Base-by-base conservation (phyloP, 1,140 invertebrate species). In the Trichogramma pretiosum region DNA sequence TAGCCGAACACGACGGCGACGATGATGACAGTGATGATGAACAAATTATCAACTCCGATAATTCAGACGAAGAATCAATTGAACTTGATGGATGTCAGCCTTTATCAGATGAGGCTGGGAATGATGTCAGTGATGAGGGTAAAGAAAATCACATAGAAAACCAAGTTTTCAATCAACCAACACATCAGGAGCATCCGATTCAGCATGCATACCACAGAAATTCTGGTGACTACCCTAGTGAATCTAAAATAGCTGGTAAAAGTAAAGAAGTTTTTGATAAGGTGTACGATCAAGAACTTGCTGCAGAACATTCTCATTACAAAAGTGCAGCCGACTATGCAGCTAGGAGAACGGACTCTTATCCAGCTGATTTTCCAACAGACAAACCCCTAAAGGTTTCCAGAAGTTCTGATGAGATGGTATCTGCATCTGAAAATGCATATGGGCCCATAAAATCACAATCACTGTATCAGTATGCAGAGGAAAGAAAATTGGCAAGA, bases 21-120 rank as follows among this genome's bases (percentile, higher is more conserved):
- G 53, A 56, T 32, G 56, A 60, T 4, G n/a, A n/a, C n/a, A 56
- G 47, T 21, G 59, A 63, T 17, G 55, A 64, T 18, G n/a, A n/a
- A n/a, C 55, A 50, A 19, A 7, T 44, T n/a, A 26, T 14, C 13
- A 49, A 54, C 33, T 56, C 49, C 30, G 55, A 55, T 9, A 30
- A 53, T 30, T 46, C 51, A 4, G 52, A 55, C 37, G 50, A 49
- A 9, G 56, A 63, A 9, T 55, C 45, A 14, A 56, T 61, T 28
- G 51, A 60, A 18, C 10, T 43, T 19, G 48, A 51, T 24, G 49
- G 49, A 1, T 46, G 40, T 39, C 43, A 49, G n/a, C 47, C 52
- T n/a, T 22, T 54, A 11, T 37, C 43, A 16, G 47, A 46, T 5
- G 43, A 53, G 17, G 1, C 10, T 21, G 35, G 2, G 1, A 22